phyloP scores from a whole-genome alignment of 2,113 vertebrate genomes.

The Puntigrus tetrazona region DNA sequence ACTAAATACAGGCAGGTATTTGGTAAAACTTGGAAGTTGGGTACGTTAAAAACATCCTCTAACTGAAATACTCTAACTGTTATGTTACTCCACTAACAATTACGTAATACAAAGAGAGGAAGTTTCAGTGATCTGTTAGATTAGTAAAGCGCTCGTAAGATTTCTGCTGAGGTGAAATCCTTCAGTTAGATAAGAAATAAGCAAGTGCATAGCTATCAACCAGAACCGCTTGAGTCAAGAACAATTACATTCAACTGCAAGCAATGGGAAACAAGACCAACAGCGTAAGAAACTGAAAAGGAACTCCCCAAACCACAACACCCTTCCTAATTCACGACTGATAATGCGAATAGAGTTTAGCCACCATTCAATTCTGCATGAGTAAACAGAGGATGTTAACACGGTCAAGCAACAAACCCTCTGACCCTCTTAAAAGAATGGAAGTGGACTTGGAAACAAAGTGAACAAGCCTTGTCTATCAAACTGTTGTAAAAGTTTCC shows the following conservation, averaged over 20 bases:
- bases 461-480: background rate
- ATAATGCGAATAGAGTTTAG: constrained; percentile 12
- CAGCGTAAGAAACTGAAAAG: background rate
- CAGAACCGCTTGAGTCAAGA: background rate
- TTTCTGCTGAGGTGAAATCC: background rate
- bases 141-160: background rate
- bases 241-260: background rate
- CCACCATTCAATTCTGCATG: background rate
- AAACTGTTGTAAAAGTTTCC: background rate
- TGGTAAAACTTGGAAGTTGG: background rate
- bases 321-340: constrained; percentile 23
- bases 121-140: constrained; percentile 5
- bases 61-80: constrained; percentile 26
- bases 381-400: constrained; percentile 27
- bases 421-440: constrained; percentile 1
- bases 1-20: background rate
- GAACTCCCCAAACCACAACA: constrained; percentile 23
- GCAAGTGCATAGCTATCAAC: background rate
- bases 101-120: constrained; percentile 57
- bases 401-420: background rate
- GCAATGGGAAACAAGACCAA: constrained; percentile 31
- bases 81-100: constrained; percentile 49
- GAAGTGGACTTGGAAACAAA: background rate
- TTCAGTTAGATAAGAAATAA: constrained; percentile 3
- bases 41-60: constrained; percentile 2